Evolutionary conservation across 2,888 invertebrate species (phyloP), one percentile per base, ranked within the genome.

Genomic region (Caenorhabditis sulstoni): DNA sequence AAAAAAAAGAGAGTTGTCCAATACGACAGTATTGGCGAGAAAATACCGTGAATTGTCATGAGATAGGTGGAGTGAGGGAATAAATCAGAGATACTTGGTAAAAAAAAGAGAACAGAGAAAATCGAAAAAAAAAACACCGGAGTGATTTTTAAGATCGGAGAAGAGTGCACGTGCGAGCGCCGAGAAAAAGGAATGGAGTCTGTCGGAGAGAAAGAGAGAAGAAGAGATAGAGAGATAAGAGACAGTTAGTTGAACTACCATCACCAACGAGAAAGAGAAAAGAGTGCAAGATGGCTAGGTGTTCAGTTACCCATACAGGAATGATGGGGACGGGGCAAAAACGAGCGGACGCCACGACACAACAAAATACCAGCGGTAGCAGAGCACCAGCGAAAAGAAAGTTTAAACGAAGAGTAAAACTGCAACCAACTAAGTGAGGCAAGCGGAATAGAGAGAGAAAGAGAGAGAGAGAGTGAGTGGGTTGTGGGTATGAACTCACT

Each of bases 401-500:
- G 11, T 14, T 14, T 3, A 7, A 44, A 12, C 14, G 44, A 44
- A 44, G 44, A 44, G 44, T 7, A n/a, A 47, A 47, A 47, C 20
- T 3, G 44, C 29, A 29, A 29, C 29, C 29, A 29, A 29, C 29
- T 29, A 29, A 29, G 29, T 29, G 29, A 29, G 29, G 29, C 29
- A 29, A 55, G 18, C 12, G n/a, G 16, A 12, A 20, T 18, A 57
- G 22, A 22, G 57, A 37, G 22, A 16, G 14, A 1, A 50, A 37
- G 39, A 1, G 39, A 4, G 22, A 52, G 20, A 35, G 47, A 39
- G 18, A 22, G 52, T 37, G 52, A 47, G 3, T 9, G 16, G 12
- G 11, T n/a, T 11, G 14, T 14, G 12, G 14, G 14, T 14, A 41
- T 41, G 14, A 20, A 68, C 68, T 68, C 53, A 68, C 68, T 59